These are phyloP conservation scores for Sylvietta virens DNA, from an alignment of 2,113 vertebrate genomes.

Conservation along the genomic window DNA sequence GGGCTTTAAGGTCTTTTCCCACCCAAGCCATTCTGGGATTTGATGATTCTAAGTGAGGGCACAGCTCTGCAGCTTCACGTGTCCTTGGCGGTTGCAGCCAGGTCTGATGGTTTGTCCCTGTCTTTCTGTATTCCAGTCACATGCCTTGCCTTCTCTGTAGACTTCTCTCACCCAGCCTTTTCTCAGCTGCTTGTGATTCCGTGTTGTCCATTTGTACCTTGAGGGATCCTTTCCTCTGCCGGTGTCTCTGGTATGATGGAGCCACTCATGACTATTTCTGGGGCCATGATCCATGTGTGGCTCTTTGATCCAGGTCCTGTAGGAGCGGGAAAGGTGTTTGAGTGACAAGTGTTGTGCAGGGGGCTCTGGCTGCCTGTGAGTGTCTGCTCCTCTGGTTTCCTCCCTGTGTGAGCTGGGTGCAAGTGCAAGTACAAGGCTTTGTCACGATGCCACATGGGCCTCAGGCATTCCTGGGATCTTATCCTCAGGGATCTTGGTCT, in stretches of 20 bases:
- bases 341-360: background rate
- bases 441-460: accelerated
- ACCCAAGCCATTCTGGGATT: background rate
- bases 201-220: background rate
- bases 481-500: background rate
- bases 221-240: background rate
- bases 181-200: background rate
- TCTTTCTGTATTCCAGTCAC: background rate
- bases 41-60: background rate
- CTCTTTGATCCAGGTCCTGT: accelerated
- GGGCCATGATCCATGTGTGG: accelerated
- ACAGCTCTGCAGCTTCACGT: background rate
- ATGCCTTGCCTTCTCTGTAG: background rate
- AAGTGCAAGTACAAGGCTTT: accelerated
- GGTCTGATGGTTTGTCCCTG: background rate
- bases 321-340: background rate
- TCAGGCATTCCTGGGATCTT: background rate
- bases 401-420: background rate
- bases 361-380: background rate
- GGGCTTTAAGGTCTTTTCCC: background rate
- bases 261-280: accelerated
- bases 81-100: background rate
- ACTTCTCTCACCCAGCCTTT: background rate
- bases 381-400: background rate
- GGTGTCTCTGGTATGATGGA: background rate